A percentile compares a stretch with the other conserved stretches of the same genome.
Conservation (phyloP, 2,113 vertebrate species). For the Nothocercus nigrocapillus region DNA sequence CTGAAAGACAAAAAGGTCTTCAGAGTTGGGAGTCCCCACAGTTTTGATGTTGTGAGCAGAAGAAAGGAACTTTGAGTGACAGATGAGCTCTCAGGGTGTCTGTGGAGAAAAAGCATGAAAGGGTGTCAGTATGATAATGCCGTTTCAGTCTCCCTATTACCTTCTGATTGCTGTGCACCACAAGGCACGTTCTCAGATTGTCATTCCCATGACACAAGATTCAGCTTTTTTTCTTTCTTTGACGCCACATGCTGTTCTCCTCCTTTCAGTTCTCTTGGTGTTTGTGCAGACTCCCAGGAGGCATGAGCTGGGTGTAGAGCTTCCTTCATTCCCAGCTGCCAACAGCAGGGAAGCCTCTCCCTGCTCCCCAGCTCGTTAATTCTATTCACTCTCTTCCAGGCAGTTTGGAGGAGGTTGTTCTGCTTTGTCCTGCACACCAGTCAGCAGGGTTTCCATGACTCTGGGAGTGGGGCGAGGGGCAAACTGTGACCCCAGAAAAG, state of each 20-base stretch:
- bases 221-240: constrained; percentile 6
- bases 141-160: background rate
- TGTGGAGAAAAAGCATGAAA: background rate
- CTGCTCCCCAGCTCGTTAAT: background rate
- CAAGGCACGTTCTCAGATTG: background rate
- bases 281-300: background rate
- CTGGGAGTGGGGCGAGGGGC: background rate
- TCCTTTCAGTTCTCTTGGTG: background rate
- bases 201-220: background rate
- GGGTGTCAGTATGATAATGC: background rate
- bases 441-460: background rate
- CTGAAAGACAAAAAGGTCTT: background rate
- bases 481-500: background rate
- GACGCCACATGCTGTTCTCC: background rate
- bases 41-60: background rate
- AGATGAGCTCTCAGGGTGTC: background rate
- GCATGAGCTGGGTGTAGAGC: background rate
- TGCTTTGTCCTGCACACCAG: background rate
- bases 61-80: background rate
- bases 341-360: background rate
- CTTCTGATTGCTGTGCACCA: background rate
- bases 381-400: background rate
- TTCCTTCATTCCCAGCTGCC: constrained; percentile 8
- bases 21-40: background rate
- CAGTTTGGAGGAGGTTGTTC: background rate